These are phyloP conservation scores for Chloebia gouldiae DNA, from an alignment of 2,113 vertebrate species.

Conservation along the genomic window DNA sequence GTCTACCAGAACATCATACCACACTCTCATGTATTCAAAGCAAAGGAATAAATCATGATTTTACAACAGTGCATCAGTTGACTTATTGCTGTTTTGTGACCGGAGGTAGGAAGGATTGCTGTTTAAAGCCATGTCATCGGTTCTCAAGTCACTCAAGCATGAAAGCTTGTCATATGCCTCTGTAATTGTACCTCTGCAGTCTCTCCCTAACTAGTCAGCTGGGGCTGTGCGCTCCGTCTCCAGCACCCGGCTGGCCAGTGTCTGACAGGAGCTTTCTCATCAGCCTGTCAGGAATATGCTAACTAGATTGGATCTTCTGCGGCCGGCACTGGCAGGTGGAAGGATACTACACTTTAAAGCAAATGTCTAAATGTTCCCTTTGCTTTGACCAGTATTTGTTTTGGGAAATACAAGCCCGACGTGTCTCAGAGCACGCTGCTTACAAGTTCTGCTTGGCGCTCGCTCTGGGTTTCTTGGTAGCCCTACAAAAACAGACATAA, in stretches of 20 bases:
- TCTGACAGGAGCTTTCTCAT: conserved; percentile 94
- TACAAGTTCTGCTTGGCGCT: neutral
- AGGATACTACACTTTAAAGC: conserved; percentile 76
- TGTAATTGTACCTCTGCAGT: conserved; percentile 89
- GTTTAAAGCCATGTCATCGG: conserved; percentile 83
- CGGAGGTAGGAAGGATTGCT: conserved; percentile 82
- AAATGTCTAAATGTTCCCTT: conserved; percentile 45
- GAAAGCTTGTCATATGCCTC: conserved; percentile 93
- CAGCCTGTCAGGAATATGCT: conserved; percentile 95
- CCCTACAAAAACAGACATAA: neutral
- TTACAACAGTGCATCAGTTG: conserved; percentile 90
- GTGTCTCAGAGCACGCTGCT: neutral
- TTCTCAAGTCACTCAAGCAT: conserved; percentile 86
- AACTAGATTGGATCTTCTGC: conserved; percentile 86
- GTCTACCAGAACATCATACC: conserved; percentile 79
- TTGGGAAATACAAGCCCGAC: neutral
- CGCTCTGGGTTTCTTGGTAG: neutral
- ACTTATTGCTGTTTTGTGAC: conserved; percentile 93
- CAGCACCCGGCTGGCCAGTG: conserved; percentile 72
- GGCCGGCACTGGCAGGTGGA: conserved; percentile 79
- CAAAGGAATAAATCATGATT: conserved; percentile 95
- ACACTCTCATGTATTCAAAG: conserved; percentile 80
- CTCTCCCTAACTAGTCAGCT: conserved; percentile 93
- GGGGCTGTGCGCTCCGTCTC: conserved; percentile 81
- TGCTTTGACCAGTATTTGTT: conserved; percentile 28